Evolutionary conservation across 2,888 invertebrate species (phyloP).

Genomic region (Polia nebulosa): DNA sequence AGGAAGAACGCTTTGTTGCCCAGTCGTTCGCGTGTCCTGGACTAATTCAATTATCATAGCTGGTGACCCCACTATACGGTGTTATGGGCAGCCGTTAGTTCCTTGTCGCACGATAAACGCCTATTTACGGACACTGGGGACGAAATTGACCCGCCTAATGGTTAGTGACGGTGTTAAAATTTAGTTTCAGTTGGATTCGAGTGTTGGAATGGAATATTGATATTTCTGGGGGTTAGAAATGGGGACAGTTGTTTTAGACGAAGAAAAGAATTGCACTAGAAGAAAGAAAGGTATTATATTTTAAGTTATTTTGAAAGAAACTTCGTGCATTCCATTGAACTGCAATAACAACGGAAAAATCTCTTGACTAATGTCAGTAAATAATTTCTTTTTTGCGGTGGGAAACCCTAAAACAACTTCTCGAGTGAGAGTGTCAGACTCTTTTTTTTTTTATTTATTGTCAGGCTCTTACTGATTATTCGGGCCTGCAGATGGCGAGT

Average conservation of each 20-base stretch:
- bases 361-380: too few species aligned
- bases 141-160: slow-evolving; percentile 26
- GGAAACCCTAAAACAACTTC: too few species aligned
- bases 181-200: slow-evolving; percentile 33
- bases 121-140: slow-evolving; percentile 48
- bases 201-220: slow-evolving; percentile 17
- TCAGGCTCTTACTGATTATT: too few species aligned
- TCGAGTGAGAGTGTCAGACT: too few species aligned
- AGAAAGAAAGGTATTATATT: background rate
- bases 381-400: too few species aligned
- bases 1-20: slow-evolving; percentile 79
- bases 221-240: slow-evolving; percentile 2
- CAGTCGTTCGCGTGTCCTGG: slow-evolving; percentile 79
- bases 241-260: background rate
- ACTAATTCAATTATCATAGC: slow-evolving; percentile 84
- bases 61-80: slow-evolving; percentile 64
- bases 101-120: slow-evolving; percentile 52
- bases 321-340: too few species aligned
- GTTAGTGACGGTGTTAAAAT: slow-evolving; percentile 47
- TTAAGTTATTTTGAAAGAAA: too few species aligned
- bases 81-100: slow-evolving; percentile 61
- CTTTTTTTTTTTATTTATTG: too few species aligned
- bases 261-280: background rate
- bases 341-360: too few species aligned
- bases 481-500: too few species aligned